Percentiles rank a stretch among this genome's conserved stretches.
Conservation (phyloP, 2,888 invertebrate genomes). For the Himalopsyche tibetana region DNA sequence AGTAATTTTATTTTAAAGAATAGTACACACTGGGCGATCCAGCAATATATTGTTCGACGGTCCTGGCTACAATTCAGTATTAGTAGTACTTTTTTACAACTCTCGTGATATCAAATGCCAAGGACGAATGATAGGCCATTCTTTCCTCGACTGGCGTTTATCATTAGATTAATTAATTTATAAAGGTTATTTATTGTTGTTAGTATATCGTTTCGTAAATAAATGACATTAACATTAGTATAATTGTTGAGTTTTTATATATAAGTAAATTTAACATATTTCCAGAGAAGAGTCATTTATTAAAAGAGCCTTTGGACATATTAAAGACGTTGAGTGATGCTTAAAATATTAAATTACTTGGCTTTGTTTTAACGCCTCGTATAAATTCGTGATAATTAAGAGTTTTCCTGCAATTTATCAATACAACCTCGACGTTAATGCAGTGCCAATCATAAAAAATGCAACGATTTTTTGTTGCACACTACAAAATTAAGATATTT, state of each 20-base stretch:
- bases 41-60: not conserved
- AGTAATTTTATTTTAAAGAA: too few species aligned
- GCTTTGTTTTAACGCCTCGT: conserved; percentile 12
- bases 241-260: not conserved
- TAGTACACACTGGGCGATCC: too few species aligned
- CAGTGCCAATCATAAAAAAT: not conserved
- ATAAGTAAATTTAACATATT: not conserved
- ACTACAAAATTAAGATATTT: not conserved
- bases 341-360: not conserved
- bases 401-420: conserved; percentile 16
- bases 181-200: conserved; percentile 41
- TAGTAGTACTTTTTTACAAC: not conserved
- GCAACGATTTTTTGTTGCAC: not conserved
- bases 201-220: conserved; percentile 12
- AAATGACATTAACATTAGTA: conserved; percentile 18
- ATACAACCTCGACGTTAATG: conserved; percentile 9
- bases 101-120: conserved; percentile 53
- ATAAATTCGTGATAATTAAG: not conserved
- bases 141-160: conserved; percentile 45
- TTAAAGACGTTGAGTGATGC: not conserved
- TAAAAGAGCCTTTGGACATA: not conserved
- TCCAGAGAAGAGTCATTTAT: not conserved
- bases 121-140: conserved; percentile 52
- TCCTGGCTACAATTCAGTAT: not conserved
- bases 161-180: conserved; percentile 55